These are phyloP conservation scores for Paramacrobiotus metropolitanus DNA, from an alignment of 1,140 invertebrate genomes.

Conservation along the genomic window DNA sequence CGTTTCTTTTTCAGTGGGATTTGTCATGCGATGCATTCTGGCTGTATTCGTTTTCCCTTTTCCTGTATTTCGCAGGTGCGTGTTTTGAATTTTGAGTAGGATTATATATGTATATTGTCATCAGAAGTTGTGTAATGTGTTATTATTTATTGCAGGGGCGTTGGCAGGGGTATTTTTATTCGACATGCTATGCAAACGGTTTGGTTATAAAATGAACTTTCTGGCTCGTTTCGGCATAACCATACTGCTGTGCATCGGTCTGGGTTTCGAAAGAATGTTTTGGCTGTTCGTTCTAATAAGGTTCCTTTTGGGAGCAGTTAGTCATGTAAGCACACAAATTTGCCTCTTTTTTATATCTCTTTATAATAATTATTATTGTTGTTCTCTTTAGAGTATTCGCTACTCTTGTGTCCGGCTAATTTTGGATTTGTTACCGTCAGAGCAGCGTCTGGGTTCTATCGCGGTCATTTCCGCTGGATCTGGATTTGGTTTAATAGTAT, in stretches of 20 bases:
- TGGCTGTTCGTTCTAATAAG: not conserved
- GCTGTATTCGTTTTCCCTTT: not conserved
- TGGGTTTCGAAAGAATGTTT: not conserved
- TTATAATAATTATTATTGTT: not conserved
- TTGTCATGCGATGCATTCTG: not conserved
- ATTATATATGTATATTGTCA: not conserved
- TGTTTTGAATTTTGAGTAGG: not conserved
- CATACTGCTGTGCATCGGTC: not conserved
- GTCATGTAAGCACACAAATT: not conserved
- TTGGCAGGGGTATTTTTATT: not conserved
- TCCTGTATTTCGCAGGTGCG: not conserved
- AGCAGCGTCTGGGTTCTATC: not conserved
- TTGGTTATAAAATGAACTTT: not conserved
- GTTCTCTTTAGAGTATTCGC: not conserved
- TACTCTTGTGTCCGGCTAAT: not conserved
- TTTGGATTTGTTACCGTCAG: conserved; percentile 1
- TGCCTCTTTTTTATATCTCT: not conserved
- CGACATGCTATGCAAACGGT: not conserved
- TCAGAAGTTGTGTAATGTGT: not conserved
- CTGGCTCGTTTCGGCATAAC: not conserved
- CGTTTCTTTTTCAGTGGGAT: not conserved
- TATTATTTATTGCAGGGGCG: not conserved
- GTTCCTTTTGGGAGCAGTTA: not conserved
- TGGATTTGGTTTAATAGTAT: not conserved
- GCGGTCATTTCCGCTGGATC: not conserved